phyloP scores from a whole-genome alignment of 2,888 invertebrate species.

The Acanthococcus lagerstroemiae region DNA sequence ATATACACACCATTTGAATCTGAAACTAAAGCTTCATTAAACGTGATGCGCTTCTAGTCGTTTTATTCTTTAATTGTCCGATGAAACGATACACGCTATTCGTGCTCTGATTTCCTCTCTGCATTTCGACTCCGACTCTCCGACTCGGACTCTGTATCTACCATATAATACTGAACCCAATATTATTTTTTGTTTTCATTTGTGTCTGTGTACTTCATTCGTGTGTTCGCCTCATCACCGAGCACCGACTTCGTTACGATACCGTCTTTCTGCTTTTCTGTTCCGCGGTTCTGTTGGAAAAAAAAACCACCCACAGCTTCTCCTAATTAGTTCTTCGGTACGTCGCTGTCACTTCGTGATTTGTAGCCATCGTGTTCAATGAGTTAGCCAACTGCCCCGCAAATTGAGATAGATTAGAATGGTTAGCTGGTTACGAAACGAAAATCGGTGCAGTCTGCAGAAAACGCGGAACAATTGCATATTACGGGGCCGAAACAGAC shows the following conservation, averaged over 20 bases:
- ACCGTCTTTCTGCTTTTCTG: not conserved
- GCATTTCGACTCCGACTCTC: not conserved
- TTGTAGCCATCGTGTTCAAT: not conserved
- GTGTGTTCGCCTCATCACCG: not conserved
- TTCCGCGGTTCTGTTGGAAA: not conserved
- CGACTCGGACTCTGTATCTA: too few species aligned
- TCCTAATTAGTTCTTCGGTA: not conserved
- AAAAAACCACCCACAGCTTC: constrained; percentile 2
- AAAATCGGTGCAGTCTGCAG: too few species aligned
- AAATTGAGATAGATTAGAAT: not conserved
- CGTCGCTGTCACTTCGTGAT: not conserved
- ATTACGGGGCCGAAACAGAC: too few species aligned
- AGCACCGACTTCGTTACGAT: too few species aligned
- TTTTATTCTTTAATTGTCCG: not conserved
- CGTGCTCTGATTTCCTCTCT: not conserved
- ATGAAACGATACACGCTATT: not conserved
- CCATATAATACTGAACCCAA: too few species aligned
- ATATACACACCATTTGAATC: not conserved
- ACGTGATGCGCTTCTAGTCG: constrained; percentile 2
- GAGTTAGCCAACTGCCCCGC: not conserved
- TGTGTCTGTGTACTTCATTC: not conserved
- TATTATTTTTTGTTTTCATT: not conserved
- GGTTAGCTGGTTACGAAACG: too few species aligned
- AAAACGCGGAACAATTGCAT: too few species aligned
- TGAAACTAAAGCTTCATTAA: constrained; percentile 1